These are phyloP conservation scores for Trochalopteron elliotii DNA, from an alignment of 2,113 vertebrate genomes.

Conservation along the genomic window DNA sequence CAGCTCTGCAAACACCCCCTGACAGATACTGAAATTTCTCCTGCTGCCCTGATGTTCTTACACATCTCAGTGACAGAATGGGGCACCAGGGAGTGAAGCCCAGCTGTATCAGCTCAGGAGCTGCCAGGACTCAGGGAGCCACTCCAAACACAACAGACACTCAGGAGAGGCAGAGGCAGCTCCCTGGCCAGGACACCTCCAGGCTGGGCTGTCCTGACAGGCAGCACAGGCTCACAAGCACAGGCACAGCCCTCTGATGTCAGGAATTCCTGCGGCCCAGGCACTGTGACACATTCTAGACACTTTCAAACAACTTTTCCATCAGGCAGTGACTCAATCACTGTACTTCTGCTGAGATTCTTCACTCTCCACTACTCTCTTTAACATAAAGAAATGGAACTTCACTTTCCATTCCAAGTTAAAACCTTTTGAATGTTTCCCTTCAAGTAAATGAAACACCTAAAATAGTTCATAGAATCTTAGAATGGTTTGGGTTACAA, in stretches of 20 bases:
- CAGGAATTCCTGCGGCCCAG: not conserved
- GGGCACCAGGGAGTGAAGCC: not conserved
- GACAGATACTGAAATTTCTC: not conserved
- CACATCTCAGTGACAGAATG: rapidly evolving
- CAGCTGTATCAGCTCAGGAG: not conserved
- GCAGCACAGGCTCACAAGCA: not conserved
- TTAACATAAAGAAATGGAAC: not conserved
- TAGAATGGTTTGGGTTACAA: not conserved
- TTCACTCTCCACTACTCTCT: not conserved
- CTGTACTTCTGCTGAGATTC: not conserved
- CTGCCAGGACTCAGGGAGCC: not conserved
- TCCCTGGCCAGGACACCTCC: not conserved
- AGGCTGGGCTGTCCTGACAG: not conserved
- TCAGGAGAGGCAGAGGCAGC: not conserved
- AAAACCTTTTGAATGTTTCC: not conserved
- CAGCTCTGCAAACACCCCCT: not conserved
- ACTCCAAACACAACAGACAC: not conserved
- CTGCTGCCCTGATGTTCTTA: not conserved
- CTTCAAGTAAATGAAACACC: not conserved
- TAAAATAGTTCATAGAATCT: not conserved
- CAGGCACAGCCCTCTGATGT: not conserved
- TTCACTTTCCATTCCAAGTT: not conserved
- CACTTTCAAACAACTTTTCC: not conserved
- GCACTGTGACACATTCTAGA: not conserved
- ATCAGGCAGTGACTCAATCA: not conserved